Base-by-base conservation (phyloP, 2,113 vertebrate genomes). In the Alethe castanea region DNA sequence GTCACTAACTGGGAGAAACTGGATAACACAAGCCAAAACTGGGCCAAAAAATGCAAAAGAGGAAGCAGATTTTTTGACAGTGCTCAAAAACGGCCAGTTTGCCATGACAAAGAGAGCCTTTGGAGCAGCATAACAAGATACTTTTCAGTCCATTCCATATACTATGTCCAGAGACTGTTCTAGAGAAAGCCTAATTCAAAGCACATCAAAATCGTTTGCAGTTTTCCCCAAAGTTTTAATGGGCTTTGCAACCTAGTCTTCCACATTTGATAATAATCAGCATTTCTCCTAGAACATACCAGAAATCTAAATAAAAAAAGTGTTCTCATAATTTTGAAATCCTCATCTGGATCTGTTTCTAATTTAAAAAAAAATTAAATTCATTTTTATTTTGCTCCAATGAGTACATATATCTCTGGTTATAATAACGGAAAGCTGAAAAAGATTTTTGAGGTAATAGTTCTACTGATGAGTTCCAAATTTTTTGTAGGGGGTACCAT, bases 211-310 rank as follows among this genome's bases (percentile, higher is more conserved):
- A 91, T 71, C 62, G 4, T 28, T 91, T 94, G 35, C 71, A 90
- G 62, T 94, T 95, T 96, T 93, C 76, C 81, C 74, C 70, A 67
- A 4, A 28, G 64, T 94, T 94, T 96, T 71, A 69, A 52, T 60
- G n/a, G 71, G 67, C 60, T 92, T 95, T 90, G 67, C 5, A 8
- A 86, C 48, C 48, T n/a, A 67, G 56, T 76, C 40, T 88, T 78
- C 73, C 76, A 95, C 94, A 96, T 96, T 95, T 94, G 93, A 90
- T 65, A 93, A 67, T 56, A 93, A 90, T 96, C 86, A 96, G 26
- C 67, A 69, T 84, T 92, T 92, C 88, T 65, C 76, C 82, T 93
- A 86, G 80, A 93, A 92, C 82, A 81, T 67, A 80, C 52, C 67
- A 95, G 72, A 94, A 92, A 96, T 71, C 53, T 61, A 92, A 92